Evolutionary conservation across 2,113 vertebrate species (phyloP), one percentile per base, ranked within the genome.

Genomic region (Tragelaphus strepsiceros): DNA sequence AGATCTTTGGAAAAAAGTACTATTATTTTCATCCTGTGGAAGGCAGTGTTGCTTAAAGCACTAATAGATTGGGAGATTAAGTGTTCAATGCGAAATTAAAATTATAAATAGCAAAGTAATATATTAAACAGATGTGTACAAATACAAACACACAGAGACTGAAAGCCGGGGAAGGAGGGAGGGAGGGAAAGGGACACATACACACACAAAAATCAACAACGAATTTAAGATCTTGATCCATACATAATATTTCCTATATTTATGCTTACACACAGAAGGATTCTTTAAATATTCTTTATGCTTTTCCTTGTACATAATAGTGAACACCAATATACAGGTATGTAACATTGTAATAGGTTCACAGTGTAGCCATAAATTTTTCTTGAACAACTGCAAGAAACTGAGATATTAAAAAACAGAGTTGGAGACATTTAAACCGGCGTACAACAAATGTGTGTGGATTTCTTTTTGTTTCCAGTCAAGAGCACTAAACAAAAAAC

Each of bases 61-160:
- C 22, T n/a, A 88, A 74, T 22, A 86, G 39, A 85, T 0, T 54
- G 19, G 16, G 10, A 89, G 19, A 13, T 15, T 62, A 78, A 58
- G 64, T 56, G 59, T 90, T 94, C 22, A 90, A 83, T 86, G 78
- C 32, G 91, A 88, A 92, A 81, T 92, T 92, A 86, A 86, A 62
- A 93, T 92, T 92, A 30, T 71, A 80, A 94, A 49, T 28, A 94
- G 14, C 2, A 14, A 95, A 88, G 58, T 28, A 83, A 90, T 22
- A 54, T 32, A 53, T 86, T 64, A 81, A 92, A 61, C 46, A 91
- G 35, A 22, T 32, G n/a, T 7, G 46, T 21, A 77, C 32, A 87
- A 46, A 80, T 15, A 56, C 11, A 56, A 8, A 93, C 6, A 64
- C 83, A 39, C 17, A 54, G 46, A 43, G 22, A 43, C 39, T 43